Evolutionary conservation across 2,888 invertebrate genomes (phyloP).

Genomic region (Tetanocera ferruginea): DNA sequence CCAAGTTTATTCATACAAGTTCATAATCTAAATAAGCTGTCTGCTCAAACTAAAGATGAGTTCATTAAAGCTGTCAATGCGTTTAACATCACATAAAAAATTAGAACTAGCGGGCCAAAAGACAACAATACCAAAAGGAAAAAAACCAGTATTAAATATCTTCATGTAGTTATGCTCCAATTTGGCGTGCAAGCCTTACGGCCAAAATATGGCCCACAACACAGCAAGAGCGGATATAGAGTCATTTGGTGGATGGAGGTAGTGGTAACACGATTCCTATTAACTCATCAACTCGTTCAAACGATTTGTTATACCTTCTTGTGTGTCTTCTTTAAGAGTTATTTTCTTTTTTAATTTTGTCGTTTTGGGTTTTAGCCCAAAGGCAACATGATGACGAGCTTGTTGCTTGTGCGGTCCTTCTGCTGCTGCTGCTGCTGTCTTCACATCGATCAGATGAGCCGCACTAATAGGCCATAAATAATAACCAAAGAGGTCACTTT

Average conservation of each 20-base stretch:
- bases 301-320: slow-evolving; percentile 29
- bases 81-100: neutral
- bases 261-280: slow-evolving; percentile 67
- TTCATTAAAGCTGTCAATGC: slow-evolving; percentile 65
- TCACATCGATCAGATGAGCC: slow-evolving; percentile 38
- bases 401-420: slow-evolving; percentile 56
- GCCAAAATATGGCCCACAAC: neutral
- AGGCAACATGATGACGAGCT: slow-evolving; percentile 41
- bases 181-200: neutral
- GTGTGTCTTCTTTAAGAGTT: neutral
- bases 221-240: slow-evolving; percentile 16
- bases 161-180: neutral
- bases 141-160: no score
- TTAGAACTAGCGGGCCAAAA: neutral
- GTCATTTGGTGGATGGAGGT: slow-evolving; percentile 5
- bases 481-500: slow-evolving; percentile 62
- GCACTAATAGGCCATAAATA: slow-evolving; percentile 68
- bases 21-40: slow-evolving; percentile 52
- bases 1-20: no score
- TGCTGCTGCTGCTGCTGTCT: slow-evolving; percentile 14
- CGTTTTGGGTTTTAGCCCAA: slow-evolving; percentile 7
- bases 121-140: no score
- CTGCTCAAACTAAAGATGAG: slow-evolving; percentile 62
- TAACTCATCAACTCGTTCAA: slow-evolving; percentile 64
- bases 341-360: slow-evolving; percentile 1